A percentile compares a stretch with the other conserved stretches of the same genome.
Conservation (phyloP, 1,140 invertebrate species). For the Papilio machaon region DNA sequence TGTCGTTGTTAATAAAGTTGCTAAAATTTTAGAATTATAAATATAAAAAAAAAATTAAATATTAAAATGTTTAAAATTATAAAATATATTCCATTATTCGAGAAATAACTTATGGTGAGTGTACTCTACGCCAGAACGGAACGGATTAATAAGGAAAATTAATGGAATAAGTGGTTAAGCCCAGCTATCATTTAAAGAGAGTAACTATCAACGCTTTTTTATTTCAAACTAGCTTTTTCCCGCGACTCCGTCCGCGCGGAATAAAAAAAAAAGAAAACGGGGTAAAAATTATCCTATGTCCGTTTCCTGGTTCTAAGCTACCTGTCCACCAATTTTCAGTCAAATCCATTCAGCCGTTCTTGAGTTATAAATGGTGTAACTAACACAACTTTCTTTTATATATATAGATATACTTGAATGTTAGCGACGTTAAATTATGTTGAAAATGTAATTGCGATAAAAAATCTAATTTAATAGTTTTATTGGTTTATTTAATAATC, state of each 20-base stretch:
- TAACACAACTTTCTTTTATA: no score
- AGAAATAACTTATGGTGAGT: slow-evolving; percentile 37
- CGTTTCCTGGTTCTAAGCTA: no score
- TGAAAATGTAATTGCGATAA: background rate
- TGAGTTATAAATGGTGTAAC: no score
- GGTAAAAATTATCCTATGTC: no score
- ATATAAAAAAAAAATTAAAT: background rate
- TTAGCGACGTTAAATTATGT: slow-evolving; percentile 75
- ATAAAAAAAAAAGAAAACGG: no score
- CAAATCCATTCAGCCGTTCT: no score
- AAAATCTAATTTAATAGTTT: background rate
- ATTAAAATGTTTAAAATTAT: background rate
- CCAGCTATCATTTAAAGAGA: slow-evolving; percentile 75
- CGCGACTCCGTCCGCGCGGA: no score
- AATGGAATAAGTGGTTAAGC: slow-evolving; percentile 74
- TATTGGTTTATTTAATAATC: background rate
- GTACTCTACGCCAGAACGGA: slow-evolving; percentile 47
- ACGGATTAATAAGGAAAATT: slow-evolving; percentile 71
- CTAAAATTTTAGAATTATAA: no score
- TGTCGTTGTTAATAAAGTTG: no score
- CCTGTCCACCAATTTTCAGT: no score
- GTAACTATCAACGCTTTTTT: slow-evolving; percentile 74
- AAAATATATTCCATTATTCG: background rate
- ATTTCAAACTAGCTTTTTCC: no score
- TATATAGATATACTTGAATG: slow-evolving; percentile 76